Evolutionary conservation across 2,888 invertebrate species (phyloP).

Genomic region (Lomographa bimaculata): DNA sequence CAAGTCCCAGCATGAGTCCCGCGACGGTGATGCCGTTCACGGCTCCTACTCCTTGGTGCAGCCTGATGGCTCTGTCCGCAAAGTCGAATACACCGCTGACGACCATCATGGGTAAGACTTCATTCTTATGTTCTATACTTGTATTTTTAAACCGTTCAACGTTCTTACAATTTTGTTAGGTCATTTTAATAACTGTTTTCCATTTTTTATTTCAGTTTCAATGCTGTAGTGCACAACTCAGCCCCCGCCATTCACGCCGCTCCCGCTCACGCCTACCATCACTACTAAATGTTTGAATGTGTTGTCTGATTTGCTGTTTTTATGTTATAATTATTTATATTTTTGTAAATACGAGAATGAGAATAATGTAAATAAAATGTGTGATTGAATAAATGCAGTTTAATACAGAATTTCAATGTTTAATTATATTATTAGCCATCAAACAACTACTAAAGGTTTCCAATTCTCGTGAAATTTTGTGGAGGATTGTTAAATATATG

Average conservation of each 20-base stretch:
- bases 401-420: too few species aligned
- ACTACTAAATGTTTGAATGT: constrained; percentile 41
- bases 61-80: constrained; percentile 76
- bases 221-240: constrained; percentile 76
- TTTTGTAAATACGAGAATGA: constrained; percentile 31
- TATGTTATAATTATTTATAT: constrained; percentile 48
- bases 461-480: too few species aligned
- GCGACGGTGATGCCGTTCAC: constrained; percentile 81
- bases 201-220: constrained; percentile 52
- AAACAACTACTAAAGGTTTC: neutral
- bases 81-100: constrained; percentile 76
- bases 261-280: constrained; percentile 57
- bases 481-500: too few species aligned
- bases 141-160: too few species aligned
- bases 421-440: too few species aligned
- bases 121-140: too few species aligned
- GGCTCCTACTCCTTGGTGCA: constrained; percentile 84
- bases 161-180: too few species aligned
- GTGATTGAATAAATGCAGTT: constrained; percentile 22
- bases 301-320: constrained; percentile 22
- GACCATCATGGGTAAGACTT: constrained; percentile 42
- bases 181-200: too few species aligned
- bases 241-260: constrained; percentile 64
- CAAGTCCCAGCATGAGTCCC: constrained; percentile 79
- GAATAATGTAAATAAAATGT: neutral